Percentiles rank a stretch among this genome's conserved stretches.
Conservation (phyloP, 2,113 vertebrate species). For the Tetrao urogallus region DNA sequence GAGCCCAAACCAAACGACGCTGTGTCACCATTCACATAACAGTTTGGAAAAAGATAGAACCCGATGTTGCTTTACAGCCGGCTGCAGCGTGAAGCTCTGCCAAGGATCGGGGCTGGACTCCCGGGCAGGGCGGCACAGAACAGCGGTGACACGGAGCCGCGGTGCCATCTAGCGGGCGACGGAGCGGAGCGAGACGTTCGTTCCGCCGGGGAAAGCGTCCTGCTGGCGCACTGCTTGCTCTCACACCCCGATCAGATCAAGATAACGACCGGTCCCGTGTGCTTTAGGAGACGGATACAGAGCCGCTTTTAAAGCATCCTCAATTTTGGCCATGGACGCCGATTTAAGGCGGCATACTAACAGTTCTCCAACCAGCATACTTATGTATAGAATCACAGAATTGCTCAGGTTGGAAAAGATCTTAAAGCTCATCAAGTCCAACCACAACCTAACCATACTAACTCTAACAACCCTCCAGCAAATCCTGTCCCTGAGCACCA, state of each 20-base stretch:
- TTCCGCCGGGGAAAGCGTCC: fast-evolving
- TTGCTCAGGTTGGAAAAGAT: no score
- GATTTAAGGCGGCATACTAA: not conserved
- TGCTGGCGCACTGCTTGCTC: fast-evolving
- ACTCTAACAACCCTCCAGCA: no score
- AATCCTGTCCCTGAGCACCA: no score
- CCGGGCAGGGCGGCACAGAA: not conserved
- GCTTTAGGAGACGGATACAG: not conserved
- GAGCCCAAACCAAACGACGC: not conserved
- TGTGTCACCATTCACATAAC: fast-evolving
- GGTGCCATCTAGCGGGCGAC: constrained; percentile 37
- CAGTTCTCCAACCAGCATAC: not conserved
- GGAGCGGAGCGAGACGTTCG: fast-evolving
- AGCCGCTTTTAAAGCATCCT: not conserved
- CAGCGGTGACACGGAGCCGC: constrained; percentile 13
- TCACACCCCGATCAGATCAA: fast-evolving
- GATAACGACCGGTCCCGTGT: fast-evolving
- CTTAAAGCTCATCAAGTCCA: no score
- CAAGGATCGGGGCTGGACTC: not conserved
- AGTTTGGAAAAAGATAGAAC: not conserved
- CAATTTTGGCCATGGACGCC: not conserved
- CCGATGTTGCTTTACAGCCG: not conserved
- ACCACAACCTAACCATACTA: no score
- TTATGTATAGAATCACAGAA: no score
- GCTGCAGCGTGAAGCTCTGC: not conserved